phyloP scores from a whole-genome alignment of 53 echinoderm and acorn worm genomes.

The Echinarachnius parma region DNA sequence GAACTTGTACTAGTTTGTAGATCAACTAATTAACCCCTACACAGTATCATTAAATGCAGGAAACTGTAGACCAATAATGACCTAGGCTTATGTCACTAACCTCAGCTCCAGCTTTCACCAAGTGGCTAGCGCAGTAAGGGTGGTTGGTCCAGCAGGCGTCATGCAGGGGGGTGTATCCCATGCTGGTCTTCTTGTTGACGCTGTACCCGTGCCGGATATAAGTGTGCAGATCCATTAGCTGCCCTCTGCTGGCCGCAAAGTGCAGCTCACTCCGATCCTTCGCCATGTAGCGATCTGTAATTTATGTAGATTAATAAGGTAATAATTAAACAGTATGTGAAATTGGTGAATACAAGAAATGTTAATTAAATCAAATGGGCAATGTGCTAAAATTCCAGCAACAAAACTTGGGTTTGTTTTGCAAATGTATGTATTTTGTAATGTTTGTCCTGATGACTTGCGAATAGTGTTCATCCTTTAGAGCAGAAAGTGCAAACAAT shows the following conservation, averaged over 20 bases:
- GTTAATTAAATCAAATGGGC: too few species aligned
- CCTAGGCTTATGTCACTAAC: slow-evolving; percentile 37
- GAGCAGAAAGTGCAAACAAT: too few species aligned
- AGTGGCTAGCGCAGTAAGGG: slow-evolving; percentile 45
- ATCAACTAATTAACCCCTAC: too few species aligned
- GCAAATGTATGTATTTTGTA: too few species aligned
- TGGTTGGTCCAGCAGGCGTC: slow-evolving; percentile 62
- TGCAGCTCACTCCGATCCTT: slow-evolving; percentile 45
- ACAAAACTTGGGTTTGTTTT: too few species aligned
- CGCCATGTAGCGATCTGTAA: slow-evolving; percentile 25
- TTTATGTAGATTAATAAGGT: not conserved
- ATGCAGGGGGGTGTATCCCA: slow-evolving; percentile 74
- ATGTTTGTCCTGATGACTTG: too few species aligned
- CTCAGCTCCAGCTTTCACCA: slow-evolving; percentile 65
- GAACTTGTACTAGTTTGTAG: too few species aligned
- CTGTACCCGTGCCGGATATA: slow-evolving; percentile 45
- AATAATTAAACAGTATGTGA: not conserved
- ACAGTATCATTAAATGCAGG: too few species aligned
- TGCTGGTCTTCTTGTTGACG: slow-evolving; percentile 51
- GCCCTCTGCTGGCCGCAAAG: slow-evolving; percentile 62
- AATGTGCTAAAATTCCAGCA: too few species aligned
- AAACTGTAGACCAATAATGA: too few species aligned
- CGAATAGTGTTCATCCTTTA: too few species aligned
- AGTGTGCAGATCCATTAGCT: slow-evolving; percentile 56
- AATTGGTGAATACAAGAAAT: not conserved